Evolutionary conservation across 2,113 vertebrate genomes (phyloP), one percentile per base, ranked within the genome.

Genomic region (Channa argus): DNA sequence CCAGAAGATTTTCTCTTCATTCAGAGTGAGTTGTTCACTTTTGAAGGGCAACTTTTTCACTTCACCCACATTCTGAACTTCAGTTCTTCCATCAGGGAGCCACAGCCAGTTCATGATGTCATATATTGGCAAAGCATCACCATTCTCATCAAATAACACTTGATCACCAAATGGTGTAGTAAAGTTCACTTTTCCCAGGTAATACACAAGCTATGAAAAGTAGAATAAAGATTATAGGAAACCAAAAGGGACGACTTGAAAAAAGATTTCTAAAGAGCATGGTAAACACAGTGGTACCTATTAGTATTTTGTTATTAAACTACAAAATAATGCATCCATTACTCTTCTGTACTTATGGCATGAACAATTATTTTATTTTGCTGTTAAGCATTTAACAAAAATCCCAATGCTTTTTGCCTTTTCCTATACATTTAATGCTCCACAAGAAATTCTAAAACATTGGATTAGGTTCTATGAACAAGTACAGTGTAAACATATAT

Each of bases 91-190:
- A 58, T 91, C 83, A 7, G 80, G 67, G 44, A 82, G 85, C 82
- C 65, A 79, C 55, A 84, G 44, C 93, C 93, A 94, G 82, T 93
- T 94, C 88, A 94, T 80, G 9, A 94, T 59, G 55, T 94, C 93
- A 54, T 94, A 94, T 9, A 93, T 86, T 60, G 91, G 90, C 52
- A 92, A 53, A 4, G 81, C 92, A 82, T 94, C 90, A 3, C 93
- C 93, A 50, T 94, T 92, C 11, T 91, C 66, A 62, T 93, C 90
- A 84, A 94, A 94, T 9, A 86, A 90, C 6, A 94, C 89, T 38
- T 80, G 79, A 64, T 94, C 93, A 36, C 92, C 93, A 74, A 84
- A 92, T 3, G 78, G 46, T 66, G 92, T 92, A 11, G 90, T 92
- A 43, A 93, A 93, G 51, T 90, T 90, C 1, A 94, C 90, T 9